Conservation (phyloP, 2,113 vertebrate species). For the Sphyrna mokarran region DNA sequence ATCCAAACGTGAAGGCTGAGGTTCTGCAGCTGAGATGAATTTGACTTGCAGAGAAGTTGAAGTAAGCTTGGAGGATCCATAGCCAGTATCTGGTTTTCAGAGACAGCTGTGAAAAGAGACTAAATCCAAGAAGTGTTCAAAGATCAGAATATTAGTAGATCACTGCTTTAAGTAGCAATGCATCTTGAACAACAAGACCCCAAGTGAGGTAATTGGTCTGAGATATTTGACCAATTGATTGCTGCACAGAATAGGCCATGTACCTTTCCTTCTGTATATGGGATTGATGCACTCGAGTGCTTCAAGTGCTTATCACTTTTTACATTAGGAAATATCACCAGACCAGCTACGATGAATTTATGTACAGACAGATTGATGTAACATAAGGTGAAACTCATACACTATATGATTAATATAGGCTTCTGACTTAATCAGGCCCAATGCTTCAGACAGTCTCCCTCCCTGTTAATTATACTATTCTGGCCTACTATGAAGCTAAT, state of each 20-base stretch:
- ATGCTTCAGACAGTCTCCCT: neutral
- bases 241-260: neutral
- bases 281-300: neutral
- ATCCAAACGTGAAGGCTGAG: neutral
- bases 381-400: conserved; percentile 13
- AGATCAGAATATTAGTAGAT: neutral
- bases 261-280: neutral
- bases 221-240: neutral
- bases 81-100: neutral
- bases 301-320: neutral
- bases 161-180: neutral
- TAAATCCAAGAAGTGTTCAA: neutral
- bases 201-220: neutral
- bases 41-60: neutral
- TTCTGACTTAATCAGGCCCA: conserved; percentile 26
- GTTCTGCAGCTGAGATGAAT: neutral
- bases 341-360: neutral
- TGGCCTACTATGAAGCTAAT: neutral
- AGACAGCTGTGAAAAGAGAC: neutral
- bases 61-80: neutral
- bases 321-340: neutral
- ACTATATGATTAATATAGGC: conserved; percentile 1
- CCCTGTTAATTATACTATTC: conserved; percentile 6
- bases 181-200: neutral
- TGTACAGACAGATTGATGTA: neutral